A percentile compares a stretch with the other conserved stretches of the same genome.
These are phyloP conservation scores for Heliconius sara DNA, from an alignment of 2,888 invertebrate species.

Conservation along the genomic window DNA sequence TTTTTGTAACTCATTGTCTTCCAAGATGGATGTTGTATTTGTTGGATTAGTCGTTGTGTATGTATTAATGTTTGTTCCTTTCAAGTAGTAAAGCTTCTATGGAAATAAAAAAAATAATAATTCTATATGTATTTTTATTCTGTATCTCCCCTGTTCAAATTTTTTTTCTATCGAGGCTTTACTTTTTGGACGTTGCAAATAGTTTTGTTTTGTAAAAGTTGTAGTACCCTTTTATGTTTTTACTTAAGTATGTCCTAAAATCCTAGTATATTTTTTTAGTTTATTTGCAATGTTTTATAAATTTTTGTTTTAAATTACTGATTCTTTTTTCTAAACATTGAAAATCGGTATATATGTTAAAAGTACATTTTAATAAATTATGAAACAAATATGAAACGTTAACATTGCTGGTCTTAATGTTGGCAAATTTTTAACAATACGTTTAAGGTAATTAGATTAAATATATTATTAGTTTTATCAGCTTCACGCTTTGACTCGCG, in stretches of 20 bases:
- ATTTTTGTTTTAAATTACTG: background rate
- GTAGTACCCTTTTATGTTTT: too few species aligned
- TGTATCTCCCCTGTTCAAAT: conserved; percentile 33
- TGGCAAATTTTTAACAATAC: too few species aligned
- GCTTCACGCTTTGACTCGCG: too few species aligned
- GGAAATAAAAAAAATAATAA: conserved; percentile 49
- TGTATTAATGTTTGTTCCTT: conserved; percentile 30
- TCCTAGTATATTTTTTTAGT: background rate
- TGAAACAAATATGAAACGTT: too few species aligned
- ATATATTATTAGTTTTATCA: too few species aligned
- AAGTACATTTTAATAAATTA: too few species aligned
- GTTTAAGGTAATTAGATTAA: too few species aligned
- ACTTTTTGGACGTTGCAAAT: conserved; percentile 42
- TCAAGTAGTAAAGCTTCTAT: conserved; percentile 52
- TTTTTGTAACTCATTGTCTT: conserved; percentile 19
- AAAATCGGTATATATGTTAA: too few species aligned
- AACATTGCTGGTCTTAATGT: too few species aligned
- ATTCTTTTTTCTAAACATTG: background rate
- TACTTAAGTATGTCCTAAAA: background rate
- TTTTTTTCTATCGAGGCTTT: conserved; percentile 51
- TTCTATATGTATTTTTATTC: conserved; percentile 48
- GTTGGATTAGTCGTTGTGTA: conserved; percentile 7
- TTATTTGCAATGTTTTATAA: conserved; percentile 23
- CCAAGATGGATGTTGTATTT: conserved; percentile 12
- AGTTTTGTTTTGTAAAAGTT: background rate